Base-by-base conservation (phyloP, 1,140 invertebrate species). In the Hylaeus volcanicus region DNA sequence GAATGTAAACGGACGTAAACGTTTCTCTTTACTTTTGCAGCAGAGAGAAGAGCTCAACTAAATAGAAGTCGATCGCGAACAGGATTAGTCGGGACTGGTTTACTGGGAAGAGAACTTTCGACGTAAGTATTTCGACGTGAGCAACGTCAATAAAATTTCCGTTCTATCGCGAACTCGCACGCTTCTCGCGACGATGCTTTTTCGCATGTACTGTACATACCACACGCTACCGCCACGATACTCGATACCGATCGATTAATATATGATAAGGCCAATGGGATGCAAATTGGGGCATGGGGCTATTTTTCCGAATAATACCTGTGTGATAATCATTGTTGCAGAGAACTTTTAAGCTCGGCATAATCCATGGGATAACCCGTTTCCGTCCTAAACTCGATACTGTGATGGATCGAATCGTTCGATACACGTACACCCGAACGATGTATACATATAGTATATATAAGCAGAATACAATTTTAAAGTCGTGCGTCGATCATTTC, bases 31-130 rank as follows among this genome's bases (percentile, higher is more conserved):
- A 69, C 66, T 90, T 94, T 94, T 93, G 56, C 90, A 97, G 97
- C 97, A 91, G 97, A 98, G 93, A 94, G 97, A 91, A 94, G 97
- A 91, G 97, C 97, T 26, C 97, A 98, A 92, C 92, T 98, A 78
- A 97, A 97, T 90, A 93, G 97, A 84, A 98, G 97, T 88, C 93
- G 97, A 80, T 98, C 97, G 6, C 93, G 97, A 83, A 97, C 96
- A 58, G 96, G 96, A 69, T 94, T 97, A 60, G 95, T 96, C 74
- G 95, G 95, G 84, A 90, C 92, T 75, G 94, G 93, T 74, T 92
- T 94, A 66, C 90, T 94, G 58, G 94, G 93, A 79, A 93, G 94
- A 91, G 94, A 95, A 93, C 91, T 95, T 85, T 94, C 94, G 66
- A 94, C 94, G 94, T 95, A 91, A 94, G 93, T 93, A 79, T 79